These are phyloP conservation scores for Apostichopus japonicus DNA, from an alignment of 35 echinoderm and acorn worm genomes.

Conservation along the genomic window DNA sequence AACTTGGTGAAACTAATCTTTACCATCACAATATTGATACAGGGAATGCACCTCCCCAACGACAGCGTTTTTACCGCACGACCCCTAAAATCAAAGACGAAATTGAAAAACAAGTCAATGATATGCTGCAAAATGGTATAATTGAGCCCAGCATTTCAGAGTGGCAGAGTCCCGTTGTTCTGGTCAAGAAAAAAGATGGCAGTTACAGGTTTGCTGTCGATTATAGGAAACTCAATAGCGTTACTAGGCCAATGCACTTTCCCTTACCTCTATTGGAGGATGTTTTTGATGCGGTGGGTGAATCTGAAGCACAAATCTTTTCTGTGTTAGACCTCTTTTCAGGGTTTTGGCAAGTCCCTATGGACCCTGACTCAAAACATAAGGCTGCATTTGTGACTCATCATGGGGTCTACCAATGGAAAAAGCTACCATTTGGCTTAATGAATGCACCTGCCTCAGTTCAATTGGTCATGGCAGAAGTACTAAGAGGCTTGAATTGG, in stretches of 20 bases:
- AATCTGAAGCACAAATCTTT: conserved; percentile 47
- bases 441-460: conserved; percentile 60
- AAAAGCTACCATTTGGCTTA: conserved; percentile 66
- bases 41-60: conserved; percentile 3
- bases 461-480: conserved; percentile 60
- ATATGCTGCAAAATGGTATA: conserved; percentile 58
- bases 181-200: conserved; percentile 57
- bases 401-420: conserved; percentile 53
- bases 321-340: conserved; percentile 53
- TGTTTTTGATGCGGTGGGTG: conserved; percentile 53
- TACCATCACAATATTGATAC: conserved; percentile 37
- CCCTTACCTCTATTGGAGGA: conserved; percentile 60
- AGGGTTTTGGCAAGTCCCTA: conserved; percentile 64
- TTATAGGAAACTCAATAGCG: conserved; percentile 47
- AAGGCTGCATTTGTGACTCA: conserved; percentile 57
- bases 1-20: conserved; percentile 12
- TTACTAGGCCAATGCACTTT: conserved; percentile 53
- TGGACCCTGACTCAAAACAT: conserved; percentile 24
- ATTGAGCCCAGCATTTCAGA: conserved; percentile 35
- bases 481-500: conserved; percentile 58
- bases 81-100: conserved; percentile 30
- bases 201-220: conserved; percentile 61
- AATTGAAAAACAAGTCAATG: conserved; percentile 48
- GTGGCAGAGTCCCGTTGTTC: conserved; percentile 60
- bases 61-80: background rate